Evolutionary conservation across 2,797 vertebrate species (phyloP).

Genomic region (Coregonus sp.): DNA sequence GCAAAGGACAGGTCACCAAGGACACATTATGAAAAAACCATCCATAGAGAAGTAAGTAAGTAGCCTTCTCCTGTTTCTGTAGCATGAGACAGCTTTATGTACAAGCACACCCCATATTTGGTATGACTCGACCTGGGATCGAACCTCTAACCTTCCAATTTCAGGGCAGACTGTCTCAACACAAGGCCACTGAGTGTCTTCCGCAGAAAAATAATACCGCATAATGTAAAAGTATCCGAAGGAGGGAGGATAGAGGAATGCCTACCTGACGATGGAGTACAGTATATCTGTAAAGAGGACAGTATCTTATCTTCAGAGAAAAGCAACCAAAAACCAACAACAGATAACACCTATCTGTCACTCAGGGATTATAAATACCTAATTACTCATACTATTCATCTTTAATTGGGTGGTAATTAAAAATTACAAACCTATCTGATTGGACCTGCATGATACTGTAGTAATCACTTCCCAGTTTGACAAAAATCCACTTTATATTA

Average conservation of each 20-base stretch:
- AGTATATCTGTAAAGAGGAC: background rate
- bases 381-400: background rate
- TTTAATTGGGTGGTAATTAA: background rate
- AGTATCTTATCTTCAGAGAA: background rate
- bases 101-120: too few relatives aligned
- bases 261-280: background rate
- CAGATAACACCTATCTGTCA: background rate
- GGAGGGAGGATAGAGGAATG: too few relatives aligned
- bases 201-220: too few relatives aligned
- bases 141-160: too few relatives aligned
- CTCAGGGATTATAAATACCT: background rate
- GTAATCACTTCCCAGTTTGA: background rate
- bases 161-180: too few relatives aligned
- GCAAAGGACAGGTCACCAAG: constrained; percentile 2
- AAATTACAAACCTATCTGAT: background rate
- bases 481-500: background rate
- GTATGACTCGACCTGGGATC: too few relatives aligned
- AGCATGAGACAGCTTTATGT: too few relatives aligned
- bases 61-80: too few relatives aligned
- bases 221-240: too few relatives aligned
- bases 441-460: background rate
- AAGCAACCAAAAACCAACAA: constrained; percentile 3
- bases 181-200: too few relatives aligned
- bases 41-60: background rate
- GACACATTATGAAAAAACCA: background rate